Evolutionary conservation across 2,797 vertebrate genomes (phyloP).

Genomic region (Sebastes vulpes): DNA sequence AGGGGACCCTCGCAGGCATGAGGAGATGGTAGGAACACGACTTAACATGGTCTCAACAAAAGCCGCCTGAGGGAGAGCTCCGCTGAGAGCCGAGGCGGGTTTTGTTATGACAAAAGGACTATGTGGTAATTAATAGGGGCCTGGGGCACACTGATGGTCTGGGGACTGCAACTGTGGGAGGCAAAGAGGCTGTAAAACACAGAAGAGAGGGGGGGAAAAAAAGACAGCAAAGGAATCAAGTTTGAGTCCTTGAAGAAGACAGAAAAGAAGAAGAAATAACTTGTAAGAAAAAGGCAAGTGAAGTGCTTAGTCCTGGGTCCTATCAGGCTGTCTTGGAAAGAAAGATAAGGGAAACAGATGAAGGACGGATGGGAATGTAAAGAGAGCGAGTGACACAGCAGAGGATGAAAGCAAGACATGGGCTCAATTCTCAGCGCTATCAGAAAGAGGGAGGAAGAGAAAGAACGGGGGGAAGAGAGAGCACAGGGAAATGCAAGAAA

Average conservation of each 20-base stretch:
- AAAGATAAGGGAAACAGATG: conserved; percentile 39
- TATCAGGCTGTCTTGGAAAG: conserved; percentile 7
- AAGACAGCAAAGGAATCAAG: neutral
- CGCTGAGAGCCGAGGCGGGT: neutral
- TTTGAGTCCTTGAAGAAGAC: conserved; percentile 6
- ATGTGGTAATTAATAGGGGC: conserved; percentile 65
- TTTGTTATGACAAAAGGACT: conserved; percentile 51
- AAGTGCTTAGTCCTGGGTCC: conserved; percentile 20
- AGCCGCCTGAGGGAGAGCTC: conserved; percentile 26
- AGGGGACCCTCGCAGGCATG: conserved; percentile 2
- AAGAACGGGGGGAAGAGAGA: neutral
- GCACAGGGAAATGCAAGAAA: neutral
- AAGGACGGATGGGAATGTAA: conserved; percentile 38
- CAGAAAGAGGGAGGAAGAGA: neutral
- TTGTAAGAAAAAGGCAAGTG: conserved; percentile 1
- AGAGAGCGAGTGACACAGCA: conserved; percentile 42
- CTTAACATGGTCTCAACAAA: conserved; percentile 32
- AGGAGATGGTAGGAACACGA: conserved; percentile 3
- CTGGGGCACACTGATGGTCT: conserved; percentile 24
- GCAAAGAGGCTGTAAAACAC: conserved; percentile 26
- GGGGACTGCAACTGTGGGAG: conserved; percentile 32
- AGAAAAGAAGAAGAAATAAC: neutral
- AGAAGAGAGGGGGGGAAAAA: neutral
- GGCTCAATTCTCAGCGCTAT: conserved; percentile 32
- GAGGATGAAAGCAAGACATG: conserved; percentile 37